Base-by-base conservation (phyloP, 2,888 invertebrate species). In the Xylophagus ater region DNA sequence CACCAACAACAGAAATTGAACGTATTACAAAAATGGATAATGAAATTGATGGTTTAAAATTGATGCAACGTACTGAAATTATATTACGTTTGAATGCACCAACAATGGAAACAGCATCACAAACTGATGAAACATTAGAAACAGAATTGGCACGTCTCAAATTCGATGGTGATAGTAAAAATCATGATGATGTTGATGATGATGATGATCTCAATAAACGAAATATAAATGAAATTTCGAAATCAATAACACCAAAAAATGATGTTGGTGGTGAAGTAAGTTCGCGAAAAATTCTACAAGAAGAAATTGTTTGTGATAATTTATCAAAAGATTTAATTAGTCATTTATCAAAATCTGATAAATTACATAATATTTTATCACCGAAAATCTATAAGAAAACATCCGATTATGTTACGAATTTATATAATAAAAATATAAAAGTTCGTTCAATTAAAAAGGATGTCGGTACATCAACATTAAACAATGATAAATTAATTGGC, bases 221-320 rank as follows among this genome's bases (percentile, higher is more conserved):
- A n/a, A 18, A 12, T n/a, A 21, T n/a, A n/a, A 17, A 34, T 26
- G 18, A 7, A 10, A 17, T 7, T 17, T 14, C n/a, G 24, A 31
- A 17, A 24, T 17, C 18, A 31, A 4, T 14, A 4, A 12, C 6
- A 14, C 17, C 5, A 14, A 30, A 14, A 10, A 31, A 19, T n/a
- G 26, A 13, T 13, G n/a, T 5, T 29, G n/a, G n/a, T n/a, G n/a
- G n/a, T n/a, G n/a, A n/a, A n/a, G n/a, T n/a, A n/a, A n/a, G n/a
- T n/a, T 67, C 68, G 2, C 69, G 78, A 45, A 73, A 72, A 52
- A 77, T 76, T 49, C 66, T 74, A 30, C 73, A 76, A 48, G 84
- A 85, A 57, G 86, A 86, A 62, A 71, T 83, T 49, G 84, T 83
- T 52, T 85, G 82, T 65, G 85, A 86, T 55, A 70, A 75, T 51